Evolutionary conservation across 1,140 invertebrate species (phyloP).

Genomic region (Heliconius eleuchia): DNA sequence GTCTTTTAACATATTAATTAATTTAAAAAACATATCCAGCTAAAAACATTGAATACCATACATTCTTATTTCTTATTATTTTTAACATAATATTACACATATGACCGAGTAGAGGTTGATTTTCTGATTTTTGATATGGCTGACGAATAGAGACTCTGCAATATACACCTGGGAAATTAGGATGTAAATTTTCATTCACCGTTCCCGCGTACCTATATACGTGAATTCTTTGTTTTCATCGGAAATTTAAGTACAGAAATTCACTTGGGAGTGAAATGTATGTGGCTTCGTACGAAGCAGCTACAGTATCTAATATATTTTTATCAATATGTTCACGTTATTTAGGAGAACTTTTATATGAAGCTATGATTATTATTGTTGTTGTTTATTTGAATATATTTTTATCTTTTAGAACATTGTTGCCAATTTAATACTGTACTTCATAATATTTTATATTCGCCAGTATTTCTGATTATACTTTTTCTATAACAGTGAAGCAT

Average conservation of each 20-base stretch:
- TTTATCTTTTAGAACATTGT: not conserved
- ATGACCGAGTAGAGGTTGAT: slow-evolving; percentile 13
- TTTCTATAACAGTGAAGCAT: no score
- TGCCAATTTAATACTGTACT: not conserved
- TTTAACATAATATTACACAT: slow-evolving; percentile 5
- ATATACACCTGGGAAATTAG: slow-evolving; percentile 75
- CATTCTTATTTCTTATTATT: not conserved
- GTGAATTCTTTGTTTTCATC: slow-evolving; percentile 76
- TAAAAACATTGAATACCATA: not conserved
- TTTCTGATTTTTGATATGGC: slow-evolving; percentile 37
- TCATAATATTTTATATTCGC: no score
- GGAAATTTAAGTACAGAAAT: slow-evolving; percentile 72
- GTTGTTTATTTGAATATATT: not conserved
- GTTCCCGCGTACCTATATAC: slow-evolving; percentile 66
- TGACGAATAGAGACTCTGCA: slow-evolving; percentile 64
- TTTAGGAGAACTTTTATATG: not conserved
- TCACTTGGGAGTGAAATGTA: slow-evolving; percentile 49
- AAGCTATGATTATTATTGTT: not conserved
- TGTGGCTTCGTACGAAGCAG: slow-evolving; percentile 28
- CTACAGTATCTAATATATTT: not conserved
- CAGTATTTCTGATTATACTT: no score
- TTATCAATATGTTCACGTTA: not conserved
- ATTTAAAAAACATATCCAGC: not conserved
- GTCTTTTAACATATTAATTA: not conserved
- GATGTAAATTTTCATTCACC: slow-evolving; percentile 76